Percentiles rank a stretch among this genome's conserved stretches.
phyloP scores from a whole-genome alignment of 2,797 vertebrate species.

The Brachymystax lenok region DNA sequence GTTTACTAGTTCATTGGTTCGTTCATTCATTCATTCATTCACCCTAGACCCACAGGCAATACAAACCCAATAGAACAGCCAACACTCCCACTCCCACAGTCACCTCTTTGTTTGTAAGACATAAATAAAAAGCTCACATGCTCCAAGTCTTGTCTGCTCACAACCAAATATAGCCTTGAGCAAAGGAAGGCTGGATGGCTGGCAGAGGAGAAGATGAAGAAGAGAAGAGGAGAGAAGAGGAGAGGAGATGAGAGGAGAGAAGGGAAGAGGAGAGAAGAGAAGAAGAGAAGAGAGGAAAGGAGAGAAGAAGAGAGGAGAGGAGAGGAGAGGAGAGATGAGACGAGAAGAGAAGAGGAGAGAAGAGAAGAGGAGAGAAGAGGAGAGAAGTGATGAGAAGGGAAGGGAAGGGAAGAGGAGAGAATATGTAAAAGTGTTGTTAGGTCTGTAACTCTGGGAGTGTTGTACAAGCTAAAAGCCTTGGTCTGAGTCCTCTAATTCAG shows the following conservation, averaged over 20 bases:
- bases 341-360: background rate
- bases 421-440: background rate
- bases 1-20: slow-evolving; percentile 5
- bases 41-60: slow-evolving; percentile 12
- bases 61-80: slow-evolving; percentile 34
- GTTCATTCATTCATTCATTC: slow-evolving; percentile 20
- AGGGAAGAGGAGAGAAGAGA: background rate
- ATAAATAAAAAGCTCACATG: slow-evolving; percentile 55
- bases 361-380: background rate
- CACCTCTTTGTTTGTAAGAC: slow-evolving; percentile 44
- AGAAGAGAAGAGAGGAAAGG: background rate
- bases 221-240: slow-evolving; percentile 22
- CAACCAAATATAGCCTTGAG: slow-evolving; percentile 66
- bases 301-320: background rate
- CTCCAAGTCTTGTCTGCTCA: slow-evolving; percentile 48
- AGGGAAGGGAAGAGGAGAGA: too few species aligned
- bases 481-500: slow-evolving; percentile 73
- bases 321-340: background rate
- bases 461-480: slow-evolving; percentile 73
- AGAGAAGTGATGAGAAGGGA: background rate
- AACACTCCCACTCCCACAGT: slow-evolving; percentile 34
- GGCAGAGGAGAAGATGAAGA: background rate
- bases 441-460: slow-evolving; percentile 67
- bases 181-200: background rate
- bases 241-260: slow-evolving; percentile 3